Conservation (phyloP, 2,113 vertebrate genomes). For the Neodon shergylaensis region DNA sequence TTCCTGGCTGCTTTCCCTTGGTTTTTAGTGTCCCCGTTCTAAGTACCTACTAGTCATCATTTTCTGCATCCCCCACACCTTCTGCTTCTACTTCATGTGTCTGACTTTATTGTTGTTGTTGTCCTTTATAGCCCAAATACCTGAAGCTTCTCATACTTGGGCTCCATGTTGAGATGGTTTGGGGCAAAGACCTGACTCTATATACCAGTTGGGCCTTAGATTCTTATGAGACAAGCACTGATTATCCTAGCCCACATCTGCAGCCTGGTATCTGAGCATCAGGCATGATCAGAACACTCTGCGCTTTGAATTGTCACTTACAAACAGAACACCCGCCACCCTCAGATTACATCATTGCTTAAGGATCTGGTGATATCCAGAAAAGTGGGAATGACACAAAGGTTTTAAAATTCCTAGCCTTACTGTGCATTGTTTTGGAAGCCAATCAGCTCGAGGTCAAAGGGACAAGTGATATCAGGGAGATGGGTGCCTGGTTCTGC, state of each 20-base stretch:
- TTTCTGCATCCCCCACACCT: not conserved
- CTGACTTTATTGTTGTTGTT: not conserved
- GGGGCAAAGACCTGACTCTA: not conserved
- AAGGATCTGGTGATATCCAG: not conserved
- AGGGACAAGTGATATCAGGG: not conserved
- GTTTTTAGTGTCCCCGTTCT: not conserved
- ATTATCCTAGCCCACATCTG: not conserved
- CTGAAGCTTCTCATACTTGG: not conserved
- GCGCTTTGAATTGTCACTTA: not conserved
- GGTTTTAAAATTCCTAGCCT: not conserved
- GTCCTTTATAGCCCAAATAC: not conserved
- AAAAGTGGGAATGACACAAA: not conserved
- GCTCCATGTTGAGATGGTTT: not conserved
- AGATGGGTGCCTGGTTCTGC: not conserved
- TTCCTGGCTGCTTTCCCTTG: too few relatives aligned
- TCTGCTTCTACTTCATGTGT: not conserved
- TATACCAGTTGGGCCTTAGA: rapidly evolving
- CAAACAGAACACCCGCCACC: not conserved
- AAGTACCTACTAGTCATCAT: not conserved
- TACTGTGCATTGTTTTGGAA: not conserved
- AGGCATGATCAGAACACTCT: not conserved
- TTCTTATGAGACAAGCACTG: not conserved
- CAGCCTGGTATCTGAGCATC: not conserved
- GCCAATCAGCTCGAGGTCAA: not conserved
- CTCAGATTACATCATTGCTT: not conserved